These are phyloP conservation scores for Diadophis punctatus DNA, from an alignment of 2,113 vertebrate genomes.

Conservation along the genomic window DNA sequence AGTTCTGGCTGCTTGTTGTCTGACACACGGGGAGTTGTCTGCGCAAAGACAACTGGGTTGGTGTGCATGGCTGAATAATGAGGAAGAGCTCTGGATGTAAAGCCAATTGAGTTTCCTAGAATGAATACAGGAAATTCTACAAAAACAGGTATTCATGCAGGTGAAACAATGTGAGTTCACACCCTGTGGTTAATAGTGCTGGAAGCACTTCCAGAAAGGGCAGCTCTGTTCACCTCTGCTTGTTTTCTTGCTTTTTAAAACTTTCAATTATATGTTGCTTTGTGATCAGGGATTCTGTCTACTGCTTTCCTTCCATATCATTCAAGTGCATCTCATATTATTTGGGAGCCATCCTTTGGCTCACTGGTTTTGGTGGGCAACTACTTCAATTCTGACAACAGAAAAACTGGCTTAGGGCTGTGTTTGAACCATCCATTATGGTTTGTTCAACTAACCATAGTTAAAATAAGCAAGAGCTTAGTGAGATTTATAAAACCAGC, in stretches of 20 bases:
- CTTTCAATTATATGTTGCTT: neutral
- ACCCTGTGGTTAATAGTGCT: neutral
- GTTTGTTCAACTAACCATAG: neutral
- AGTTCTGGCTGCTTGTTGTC: slow-evolving; percentile 23
- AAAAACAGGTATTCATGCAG: slow-evolving; percentile 3
- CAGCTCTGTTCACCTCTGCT: neutral
- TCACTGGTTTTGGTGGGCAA: neutral
- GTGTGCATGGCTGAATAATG: neutral
- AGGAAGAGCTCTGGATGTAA: neutral
- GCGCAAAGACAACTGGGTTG: slow-evolving; percentile 1
- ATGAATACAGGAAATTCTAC: slow-evolving; percentile 22
- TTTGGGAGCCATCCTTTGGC: neutral
- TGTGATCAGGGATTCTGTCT: neutral
- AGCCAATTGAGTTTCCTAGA: neutral
- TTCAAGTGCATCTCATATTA: neutral
- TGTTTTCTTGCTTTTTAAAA: neutral
- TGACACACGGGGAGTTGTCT: slow-evolving; percentile 17
- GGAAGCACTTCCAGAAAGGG: neutral
- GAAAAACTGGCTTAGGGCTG: neutral
- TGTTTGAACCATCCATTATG: neutral
- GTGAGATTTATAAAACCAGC: neutral
- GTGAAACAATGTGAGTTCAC: neutral
- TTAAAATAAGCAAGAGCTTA: neutral
- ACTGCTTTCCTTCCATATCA: neutral
- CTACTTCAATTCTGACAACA: neutral